phyloP scores from a whole-genome alignment of 2,888 invertebrate species.

The Volucella bombylans region DNA sequence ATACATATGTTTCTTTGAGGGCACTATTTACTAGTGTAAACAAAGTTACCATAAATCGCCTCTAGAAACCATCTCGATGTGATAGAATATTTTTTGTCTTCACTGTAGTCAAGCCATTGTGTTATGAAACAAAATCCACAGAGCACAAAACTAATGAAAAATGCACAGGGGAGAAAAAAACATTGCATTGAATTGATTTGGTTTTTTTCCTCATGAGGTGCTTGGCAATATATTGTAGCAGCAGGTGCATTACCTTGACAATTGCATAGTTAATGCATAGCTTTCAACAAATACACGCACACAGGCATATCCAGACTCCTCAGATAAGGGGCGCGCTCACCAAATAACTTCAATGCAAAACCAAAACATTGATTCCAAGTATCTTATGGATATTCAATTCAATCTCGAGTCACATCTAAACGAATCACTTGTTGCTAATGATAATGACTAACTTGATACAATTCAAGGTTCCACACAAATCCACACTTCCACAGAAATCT shows the following conservation, averaged over 20 bases:
- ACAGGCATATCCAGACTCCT: neutral
- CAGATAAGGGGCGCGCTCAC: conserved; percentile 43
- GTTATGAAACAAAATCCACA: conserved; percentile 65
- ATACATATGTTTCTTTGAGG: too few species aligned
- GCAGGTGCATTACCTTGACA: conserved; percentile 74
- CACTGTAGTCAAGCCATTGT: conserved; percentile 54
- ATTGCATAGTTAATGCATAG: conserved; percentile 70
- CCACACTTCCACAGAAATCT: conserved; percentile 20
- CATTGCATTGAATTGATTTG: conserved; percentile 67
- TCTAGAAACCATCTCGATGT: neutral
- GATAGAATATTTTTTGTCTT: neutral
- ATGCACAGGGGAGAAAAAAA: conserved; percentile 44
- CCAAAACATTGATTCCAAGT: conserved; percentile 44
- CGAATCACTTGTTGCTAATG: conserved; percentile 50
- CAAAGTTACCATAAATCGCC: too few species aligned
- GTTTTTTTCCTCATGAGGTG: conserved; percentile 48
- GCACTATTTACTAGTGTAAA: too few species aligned
- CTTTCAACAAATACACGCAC: conserved; percentile 32
- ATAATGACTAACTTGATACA: conserved; percentile 48
- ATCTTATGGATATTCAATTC: conserved; percentile 59
- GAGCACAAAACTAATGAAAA: conserved; percentile 67
- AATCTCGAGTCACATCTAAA: conserved; percentile 46
- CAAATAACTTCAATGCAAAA: conserved; percentile 47
- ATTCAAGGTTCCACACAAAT: conserved; percentile 62
- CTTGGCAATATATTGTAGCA: conserved; percentile 33